Base-by-base conservation (phyloP, 2,113 vertebrate species). In the Haemorhous mexicanus region DNA sequence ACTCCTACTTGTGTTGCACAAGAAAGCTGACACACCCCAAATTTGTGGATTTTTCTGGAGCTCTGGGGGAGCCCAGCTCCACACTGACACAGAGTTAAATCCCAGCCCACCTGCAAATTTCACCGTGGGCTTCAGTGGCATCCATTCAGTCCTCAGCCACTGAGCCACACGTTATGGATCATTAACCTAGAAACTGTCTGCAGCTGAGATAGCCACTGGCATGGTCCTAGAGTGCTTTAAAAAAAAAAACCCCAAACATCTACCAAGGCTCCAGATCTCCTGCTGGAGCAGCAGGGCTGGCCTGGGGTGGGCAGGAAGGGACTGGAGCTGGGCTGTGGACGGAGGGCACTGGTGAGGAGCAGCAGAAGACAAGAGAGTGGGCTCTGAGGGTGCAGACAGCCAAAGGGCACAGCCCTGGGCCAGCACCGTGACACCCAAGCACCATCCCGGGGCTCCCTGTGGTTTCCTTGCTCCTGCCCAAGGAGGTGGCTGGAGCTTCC, bases 401-500 rank as follows among this genome's bases (percentile, higher is more conserved):
- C 64, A 47, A 53, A 55, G 21, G 9, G 4, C 37, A 49, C 68
- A 30, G 2, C 0, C 28, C 58, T 44, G 55, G 30, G 59, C 46
- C 11, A 11, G 22, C 14, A 3, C 23, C 0, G 0, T 27, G 55
- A 52, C 18, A 22, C 13, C 33, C 66, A 33, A 66, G 30, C 56
- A 70, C 27, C n/a, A 50, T 0, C 37, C 44, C 16, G 8, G 10
- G 17, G 7, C 11, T 32, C 10, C n/a, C 6, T 0, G 0, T 44
- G 23, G 17, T 21, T 23, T 33, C 62, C 67, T 43, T 27, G 20
- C 30, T 80, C 30, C 55, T 52, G 55, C 13, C 28, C 70, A 13
- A n/a, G 49, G 39, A 47, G 17, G 14, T 1, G 7, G 8, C 14
- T 11, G 49, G 37, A 63, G 16, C 26, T 63, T 46, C 28, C 26